phyloP scores from a whole-genome alignment of 2,797 vertebrate genomes.

The Tragelaphus eurycerus region DNA sequence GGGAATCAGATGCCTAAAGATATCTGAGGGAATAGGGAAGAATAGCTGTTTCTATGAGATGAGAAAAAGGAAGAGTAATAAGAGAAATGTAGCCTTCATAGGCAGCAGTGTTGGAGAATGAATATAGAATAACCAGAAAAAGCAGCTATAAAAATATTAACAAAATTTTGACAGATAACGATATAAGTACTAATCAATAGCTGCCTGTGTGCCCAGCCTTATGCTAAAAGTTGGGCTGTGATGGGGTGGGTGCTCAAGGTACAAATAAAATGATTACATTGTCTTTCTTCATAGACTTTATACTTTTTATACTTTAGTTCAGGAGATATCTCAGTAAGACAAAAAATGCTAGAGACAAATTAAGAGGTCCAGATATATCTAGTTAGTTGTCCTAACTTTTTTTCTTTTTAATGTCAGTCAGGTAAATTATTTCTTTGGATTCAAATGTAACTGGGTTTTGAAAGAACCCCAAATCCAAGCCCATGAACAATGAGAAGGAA shows the following conservation, averaged over 20 bases:
- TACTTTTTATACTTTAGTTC: background rate
- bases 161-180: background rate
- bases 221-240: background rate
- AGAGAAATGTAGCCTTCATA: background rate
- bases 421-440: slow-evolving; percentile 28
- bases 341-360: slow-evolving; percentile 36
- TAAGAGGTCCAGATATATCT: slow-evolving; percentile 7
- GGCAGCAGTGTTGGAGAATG: background rate
- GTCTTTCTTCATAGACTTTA: background rate
- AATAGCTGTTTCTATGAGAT: slow-evolving; percentile 31
- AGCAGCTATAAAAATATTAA: slow-evolving; percentile 30
- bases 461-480: slow-evolving; percentile 22
- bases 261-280: slow-evolving; percentile 16
- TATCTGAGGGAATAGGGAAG: background rate
- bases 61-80: slow-evolving; percentile 25
- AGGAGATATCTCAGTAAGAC: slow-evolving; percentile 4
- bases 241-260: background rate
- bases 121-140: slow-evolving; percentile 43
- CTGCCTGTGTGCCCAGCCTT: background rate
- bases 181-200: slow-evolving; percentile 14
- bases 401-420: background rate
- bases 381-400: background rate
- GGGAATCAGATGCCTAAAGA: slow-evolving; percentile 42
- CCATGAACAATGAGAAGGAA: background rate
- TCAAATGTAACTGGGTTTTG: background rate